A percentile compares a stretch with the other conserved stretches of the same genome.
Conservation (phyloP, 2,113 vertebrate genomes). For the Phaethornis superciliosus region DNA sequence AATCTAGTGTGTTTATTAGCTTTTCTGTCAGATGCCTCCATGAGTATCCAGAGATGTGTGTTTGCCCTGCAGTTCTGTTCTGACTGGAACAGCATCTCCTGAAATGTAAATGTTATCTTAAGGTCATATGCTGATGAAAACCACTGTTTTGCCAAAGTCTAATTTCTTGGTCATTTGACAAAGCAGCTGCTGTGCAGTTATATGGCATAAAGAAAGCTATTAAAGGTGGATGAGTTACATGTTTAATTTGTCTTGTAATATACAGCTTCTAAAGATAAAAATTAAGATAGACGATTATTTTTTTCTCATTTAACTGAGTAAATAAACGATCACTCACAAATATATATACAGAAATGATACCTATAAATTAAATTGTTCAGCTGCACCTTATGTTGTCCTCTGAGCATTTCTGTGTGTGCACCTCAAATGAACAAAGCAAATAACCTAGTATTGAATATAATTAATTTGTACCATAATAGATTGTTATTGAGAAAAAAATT, state of each 20-base stretch:
- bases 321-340: background rate
- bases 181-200: slow-evolving; percentile 45
- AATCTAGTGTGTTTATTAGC: slow-evolving; percentile 47
- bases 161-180: slow-evolving; percentile 68
- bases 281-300: background rate
- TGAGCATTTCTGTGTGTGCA: background rate
- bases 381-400: background rate
- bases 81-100: slow-evolving; percentile 49
- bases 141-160: slow-evolving; percentile 52
- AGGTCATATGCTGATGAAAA: slow-evolving; percentile 72
- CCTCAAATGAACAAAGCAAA: background rate
- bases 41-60: slow-evolving; percentile 24
- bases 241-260: slow-evolving; percentile 46
- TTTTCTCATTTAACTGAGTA: background rate
- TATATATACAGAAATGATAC: background rate
- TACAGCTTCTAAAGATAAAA: slow-evolving; percentile 9
- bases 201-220: slow-evolving; percentile 10
- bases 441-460: background rate
- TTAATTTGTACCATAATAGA: background rate
- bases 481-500: background rate
- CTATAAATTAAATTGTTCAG: background rate
- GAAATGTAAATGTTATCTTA: slow-evolving; percentile 71
- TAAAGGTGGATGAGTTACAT: slow-evolving; percentile 8
- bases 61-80: slow-evolving; percentile 45
- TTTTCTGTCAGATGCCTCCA: slow-evolving; percentile 29